Evolutionary conservation across 1,140 invertebrate species (phyloP).

Genomic region (Dendrolimus kikuchii): DNA sequence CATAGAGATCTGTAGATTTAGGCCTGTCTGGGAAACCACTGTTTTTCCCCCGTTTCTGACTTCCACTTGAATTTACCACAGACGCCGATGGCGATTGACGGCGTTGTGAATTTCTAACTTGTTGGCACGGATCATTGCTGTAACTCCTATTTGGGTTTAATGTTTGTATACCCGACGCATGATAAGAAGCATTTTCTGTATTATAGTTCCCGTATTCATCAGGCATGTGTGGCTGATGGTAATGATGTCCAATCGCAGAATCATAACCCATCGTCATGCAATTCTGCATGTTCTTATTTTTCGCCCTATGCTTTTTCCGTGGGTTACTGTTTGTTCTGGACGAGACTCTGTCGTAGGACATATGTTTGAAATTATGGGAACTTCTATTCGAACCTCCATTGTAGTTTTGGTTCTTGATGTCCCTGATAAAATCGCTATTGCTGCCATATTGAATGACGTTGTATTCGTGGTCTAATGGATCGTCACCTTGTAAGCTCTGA

Average conservation of each 20-base stretch:
- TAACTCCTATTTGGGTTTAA: conserved; percentile 65
- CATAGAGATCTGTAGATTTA: conserved; percentile 73
- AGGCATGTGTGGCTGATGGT: conserved; percentile 64
- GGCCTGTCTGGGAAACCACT: conserved; percentile 59
- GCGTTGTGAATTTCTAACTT: conserved; percentile 54
- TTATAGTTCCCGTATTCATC: conserved; percentile 66
- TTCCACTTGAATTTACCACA: conserved; percentile 61
- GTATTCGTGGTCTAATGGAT: conserved; percentile 68
- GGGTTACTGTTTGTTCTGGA: conserved; percentile 69
- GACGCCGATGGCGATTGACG: conserved; percentile 63
- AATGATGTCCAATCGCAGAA: conserved; percentile 56
- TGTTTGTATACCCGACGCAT: conserved; percentile 67
- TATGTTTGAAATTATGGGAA: conserved; percentile 70
- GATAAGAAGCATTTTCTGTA: conserved; percentile 66
- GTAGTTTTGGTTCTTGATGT: conserved; percentile 68
- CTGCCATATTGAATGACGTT: conserved; percentile 70
- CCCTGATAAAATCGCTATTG: conserved; percentile 64
- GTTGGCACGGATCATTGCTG: conserved; percentile 41
- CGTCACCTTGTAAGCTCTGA: conserved; percentile 65
- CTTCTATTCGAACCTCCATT: conserved; percentile 62
- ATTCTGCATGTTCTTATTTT: conserved; percentile 66
- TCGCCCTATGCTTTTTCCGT: conserved; percentile 63
- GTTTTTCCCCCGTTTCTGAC: conserved; percentile 61
- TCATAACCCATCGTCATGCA: conserved; percentile 71
- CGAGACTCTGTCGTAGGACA: conserved; percentile 67